Evolutionary conservation across 2,888 invertebrate species (phyloP), one percentile per base, ranked within the genome.

Genomic region (Pandemis corylana): DNA sequence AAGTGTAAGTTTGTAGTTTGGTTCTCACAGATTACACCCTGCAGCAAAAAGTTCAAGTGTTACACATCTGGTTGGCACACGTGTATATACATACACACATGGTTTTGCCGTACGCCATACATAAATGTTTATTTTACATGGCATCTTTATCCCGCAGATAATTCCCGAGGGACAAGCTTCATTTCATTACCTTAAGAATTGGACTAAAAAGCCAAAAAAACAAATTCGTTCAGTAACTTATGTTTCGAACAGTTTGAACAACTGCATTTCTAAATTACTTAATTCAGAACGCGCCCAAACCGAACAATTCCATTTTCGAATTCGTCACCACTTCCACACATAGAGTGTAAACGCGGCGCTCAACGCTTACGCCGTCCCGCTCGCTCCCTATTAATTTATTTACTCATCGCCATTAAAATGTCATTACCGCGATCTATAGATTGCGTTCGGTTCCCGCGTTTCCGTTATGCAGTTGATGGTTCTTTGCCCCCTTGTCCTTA

Each of bases 351-450:
- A 74, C 65, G 28, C 70, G 59, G 59, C 15, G 15, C 64, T 13
- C 61, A 41, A n/a, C 41, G 28, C 44, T 64, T 46, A 28, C 7
- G n/a, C 53, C 42, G 15, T 59, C 68, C 41, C 28, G 46, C 61
- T 61, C 72, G 4, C 49, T 59, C 68, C 46, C 67, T 69, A 77
- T 77, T 77, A 76, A 78, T 78, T 78, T 78, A 78, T 81, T 80
- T 79, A 78, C 77, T 70, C 72, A 66, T 72, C 70, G 72, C 78
- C 83, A 82, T 83, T 82, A 82, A 81, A 82, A 82, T 80, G 71
- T 62, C 82, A 82, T 82, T 79, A 78, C 72, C 63, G 66, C 74
- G 56, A 78, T 36, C 53, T 72, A 77, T 77, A 76, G 78, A 79
- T 78, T 76, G 78, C 68, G 65, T 74, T 74, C 65, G 41, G 64